These are phyloP conservation scores for Temnopleurus reevesii DNA, from an alignment of 53 echinoderm and acorn worm genomes.

Conservation along the genomic window DNA sequence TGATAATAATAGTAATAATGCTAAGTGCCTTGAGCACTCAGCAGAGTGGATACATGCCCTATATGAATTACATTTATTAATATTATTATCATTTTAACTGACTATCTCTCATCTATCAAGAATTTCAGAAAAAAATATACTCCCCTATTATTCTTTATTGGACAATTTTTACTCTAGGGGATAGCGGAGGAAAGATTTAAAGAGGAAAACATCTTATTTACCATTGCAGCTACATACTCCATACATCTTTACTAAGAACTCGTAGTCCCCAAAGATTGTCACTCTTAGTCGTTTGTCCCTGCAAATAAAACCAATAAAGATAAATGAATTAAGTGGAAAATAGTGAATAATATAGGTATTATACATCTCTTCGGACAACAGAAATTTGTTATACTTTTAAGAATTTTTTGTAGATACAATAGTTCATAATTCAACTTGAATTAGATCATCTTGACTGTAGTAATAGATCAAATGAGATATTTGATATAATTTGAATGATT, in stretches of 20 bases:
- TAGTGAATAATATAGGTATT: background rate
- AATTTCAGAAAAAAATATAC: too few species aligned
- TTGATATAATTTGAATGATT: background rate
- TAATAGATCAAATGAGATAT: background rate
- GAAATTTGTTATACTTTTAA: background rate
- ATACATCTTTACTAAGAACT: slow-evolving; percentile 48
- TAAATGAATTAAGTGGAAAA: background rate
- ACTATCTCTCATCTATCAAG: too few species aligned
- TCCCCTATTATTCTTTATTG: too few species aligned
- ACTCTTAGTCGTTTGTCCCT: slow-evolving; percentile 29
- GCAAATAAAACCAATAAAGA: background rate
- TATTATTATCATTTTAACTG: too few species aligned
- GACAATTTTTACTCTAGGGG: too few species aligned
- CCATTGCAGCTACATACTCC: slow-evolving; percentile 55
- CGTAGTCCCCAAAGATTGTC: slow-evolving; percentile 54
- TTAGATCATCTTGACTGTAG: too few species aligned
- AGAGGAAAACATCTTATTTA: background rate
- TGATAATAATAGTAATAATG: too few species aligned
- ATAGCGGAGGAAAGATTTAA: background rate
- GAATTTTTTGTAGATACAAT: too few species aligned
- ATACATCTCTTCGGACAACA: background rate
- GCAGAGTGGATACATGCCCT: too few species aligned
- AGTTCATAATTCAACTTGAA: too few species aligned
- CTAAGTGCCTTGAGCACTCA: too few species aligned
- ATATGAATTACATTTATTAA: too few species aligned